Base-by-base conservation (phyloP, 2,113 vertebrate genomes). In the Tupaia tana region DNA sequence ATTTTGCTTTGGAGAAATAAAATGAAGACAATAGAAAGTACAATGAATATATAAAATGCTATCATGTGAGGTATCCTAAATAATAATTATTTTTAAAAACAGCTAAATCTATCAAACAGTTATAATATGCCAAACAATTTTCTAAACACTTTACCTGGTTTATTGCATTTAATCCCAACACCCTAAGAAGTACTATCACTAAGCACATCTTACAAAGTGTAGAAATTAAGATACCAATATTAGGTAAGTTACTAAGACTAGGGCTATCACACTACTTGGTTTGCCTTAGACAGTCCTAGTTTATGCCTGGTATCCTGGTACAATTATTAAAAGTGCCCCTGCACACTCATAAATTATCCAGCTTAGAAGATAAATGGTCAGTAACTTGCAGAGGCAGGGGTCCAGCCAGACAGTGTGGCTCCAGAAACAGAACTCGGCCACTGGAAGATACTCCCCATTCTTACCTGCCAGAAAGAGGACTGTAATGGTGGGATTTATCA, bases 1-100 rank as follows among this genome's bases (percentile, higher is more conserved):
- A 86, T 66, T 96, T 71, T 90, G 43, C 34, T 75, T 59, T 81
- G 66, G n/a, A 94, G 74, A 96, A 94, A 93, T 81, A 61, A 74
- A 31, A 82, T 94, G 56, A 91, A 78, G 64, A 75, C 7, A 96
- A 61, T 0, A 90, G 34, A 78, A 81, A 88, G 59, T 15, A 71
- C 85, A 79, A 1, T 29, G 19, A 81, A 91, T 43, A 94, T 29
- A 2, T 70, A 75, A 77, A 22, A 66, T 24, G n/a, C 77, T 93
- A 85, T 64, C 64, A 61, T 9, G 12, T 93, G 61, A 91, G 86
- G 34, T 52, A 31, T 11, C 56, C 11, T 63, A 66, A 69, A 52
- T 58, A 90, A 43, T 81, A 77, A 20, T n/a, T 78, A 64, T 84
- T 56, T 88, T 25, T 9, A 31, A 34, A 89, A 92, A 75, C 9